phyloP scores from a whole-genome alignment of 2,888 invertebrate genomes.

The Dasypogon diadema region DNA sequence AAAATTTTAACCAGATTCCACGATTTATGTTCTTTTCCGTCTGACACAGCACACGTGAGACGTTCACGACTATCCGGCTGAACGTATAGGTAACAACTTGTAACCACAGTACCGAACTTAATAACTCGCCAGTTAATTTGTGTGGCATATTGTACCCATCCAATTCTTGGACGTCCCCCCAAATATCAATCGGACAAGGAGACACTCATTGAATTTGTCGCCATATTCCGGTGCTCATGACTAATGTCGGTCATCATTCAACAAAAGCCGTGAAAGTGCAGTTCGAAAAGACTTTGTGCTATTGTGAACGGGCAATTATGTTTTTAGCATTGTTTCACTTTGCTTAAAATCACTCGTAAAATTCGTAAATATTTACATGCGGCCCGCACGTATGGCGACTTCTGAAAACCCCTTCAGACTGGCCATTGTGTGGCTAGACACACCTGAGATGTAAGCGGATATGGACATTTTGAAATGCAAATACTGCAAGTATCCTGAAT shows the following conservation, averaged over 20 bases:
- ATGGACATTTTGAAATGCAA: not conserved
- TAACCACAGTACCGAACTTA: not conserved
- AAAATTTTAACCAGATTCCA: not conserved
- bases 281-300: not conserved
- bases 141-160: slow-evolving; percentile 7
- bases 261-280: slow-evolving; percentile 11
- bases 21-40: not conserved
- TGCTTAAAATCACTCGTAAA: not conserved
- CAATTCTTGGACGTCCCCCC: slow-evolving; percentile 28
- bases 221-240: not conserved
- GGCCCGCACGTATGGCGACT: not conserved
- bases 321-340: not conserved
- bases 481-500: not conserved
- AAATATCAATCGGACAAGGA: slow-evolving; percentile 17
- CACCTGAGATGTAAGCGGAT: not conserved
- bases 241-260: slow-evolving; percentile 12
- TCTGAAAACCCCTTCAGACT: not conserved
- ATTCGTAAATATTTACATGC: slow-evolving; percentile 11
- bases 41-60: not conserved
- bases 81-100: slow-evolving; percentile 1
- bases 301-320: not conserved
- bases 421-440: not conserved
- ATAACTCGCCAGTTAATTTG: slow-evolving; percentile 23
- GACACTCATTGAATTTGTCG: slow-evolving; percentile 18
- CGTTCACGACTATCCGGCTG: not conserved